Conservation (phyloP, 1,140 invertebrate species). For the Dreissena polymorpha region DNA sequence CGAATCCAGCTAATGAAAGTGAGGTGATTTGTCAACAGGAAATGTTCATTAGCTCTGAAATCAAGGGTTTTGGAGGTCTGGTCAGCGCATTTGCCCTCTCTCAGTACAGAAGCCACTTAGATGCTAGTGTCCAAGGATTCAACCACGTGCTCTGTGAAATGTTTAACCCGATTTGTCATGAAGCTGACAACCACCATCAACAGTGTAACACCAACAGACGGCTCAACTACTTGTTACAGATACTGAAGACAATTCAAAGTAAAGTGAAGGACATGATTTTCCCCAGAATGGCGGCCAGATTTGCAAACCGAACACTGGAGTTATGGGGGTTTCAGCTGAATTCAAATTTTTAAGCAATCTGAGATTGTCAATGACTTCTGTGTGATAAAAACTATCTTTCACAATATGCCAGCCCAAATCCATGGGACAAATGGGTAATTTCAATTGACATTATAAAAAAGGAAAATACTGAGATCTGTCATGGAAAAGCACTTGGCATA, state of each 20-base stretch:
- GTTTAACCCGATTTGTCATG: constrained; percentile 7
- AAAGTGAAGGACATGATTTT: constrained; percentile 28
- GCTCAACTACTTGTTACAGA: constrained; percentile 21
- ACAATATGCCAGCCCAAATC: no score
- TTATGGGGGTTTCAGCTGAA: no score
- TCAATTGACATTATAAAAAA: no score
- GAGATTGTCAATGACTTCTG: no score
- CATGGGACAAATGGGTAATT: no score
- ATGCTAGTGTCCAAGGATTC: constrained; percentile 18
- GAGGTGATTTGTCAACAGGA: constrained; percentile 9
- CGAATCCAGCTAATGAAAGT: neutral
- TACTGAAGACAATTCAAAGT: constrained; percentile 35
- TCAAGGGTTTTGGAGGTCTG: constrained; percentile 15
- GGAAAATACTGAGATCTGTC: no score
- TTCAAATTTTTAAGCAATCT: no score
- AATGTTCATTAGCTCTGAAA: constrained; percentile 9
- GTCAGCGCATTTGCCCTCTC: constrained; percentile 17
- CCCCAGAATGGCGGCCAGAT: neutral
- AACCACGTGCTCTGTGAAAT: constrained; percentile 24
- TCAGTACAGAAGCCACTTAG: constrained; percentile 30
- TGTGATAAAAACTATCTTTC: no score
- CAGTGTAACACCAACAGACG: neutral
- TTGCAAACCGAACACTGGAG: no score
- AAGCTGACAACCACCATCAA: neutral
- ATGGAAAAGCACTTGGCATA: no score